Evolutionary conservation across 2,113 vertebrate species (phyloP), one percentile per base, ranked within the genome.

Genomic region (Opisthocomus hoazin): DNA sequence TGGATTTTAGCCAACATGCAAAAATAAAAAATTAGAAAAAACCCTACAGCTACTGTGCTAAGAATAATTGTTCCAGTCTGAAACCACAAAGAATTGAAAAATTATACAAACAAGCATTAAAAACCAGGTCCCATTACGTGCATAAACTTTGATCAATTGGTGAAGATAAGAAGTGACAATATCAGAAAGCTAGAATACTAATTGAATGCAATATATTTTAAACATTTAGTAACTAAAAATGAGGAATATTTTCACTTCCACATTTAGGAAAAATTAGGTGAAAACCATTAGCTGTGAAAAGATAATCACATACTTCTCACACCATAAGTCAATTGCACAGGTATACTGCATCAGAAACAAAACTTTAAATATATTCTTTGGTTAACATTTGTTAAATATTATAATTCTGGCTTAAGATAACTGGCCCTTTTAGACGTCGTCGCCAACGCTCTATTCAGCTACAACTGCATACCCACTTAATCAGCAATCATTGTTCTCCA

Each of bases 401-500:
- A 86, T 96, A 96, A 97, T 97, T 97, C 95, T 96, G 95, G 77
- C 91, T 96, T 97, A 94, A 96, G 93, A 97, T 96, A 96, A 97
- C 91, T 92, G 96, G 64, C 84, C 93, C 94, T 98, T 97, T 97
- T 70, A 95, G 92, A 75, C 69, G 11, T 43, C 15, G 69, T 64
- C 97, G 95, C 97, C 91, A 97, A 80, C 11, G 83, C 87, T 70
- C 97, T 97, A 97, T 97, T 97, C 97, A 97, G 91, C 90, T 63
- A 81, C 77, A 43, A 96, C 88, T 45, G 91, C 97, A 95, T 95
- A 96, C 96, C 97, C 98, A 97, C 97, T 98, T 98, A 98, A 98
- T 97, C 97, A 98, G 97, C 97, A 98, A 98, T 97, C 97, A 97
- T 98, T 97, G 97, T 98, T 98, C 97, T 97, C 97, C 43, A 54